Conservation (phyloP, 2,797 vertebrate genomes). For the Oreochromis grahami region DNA sequence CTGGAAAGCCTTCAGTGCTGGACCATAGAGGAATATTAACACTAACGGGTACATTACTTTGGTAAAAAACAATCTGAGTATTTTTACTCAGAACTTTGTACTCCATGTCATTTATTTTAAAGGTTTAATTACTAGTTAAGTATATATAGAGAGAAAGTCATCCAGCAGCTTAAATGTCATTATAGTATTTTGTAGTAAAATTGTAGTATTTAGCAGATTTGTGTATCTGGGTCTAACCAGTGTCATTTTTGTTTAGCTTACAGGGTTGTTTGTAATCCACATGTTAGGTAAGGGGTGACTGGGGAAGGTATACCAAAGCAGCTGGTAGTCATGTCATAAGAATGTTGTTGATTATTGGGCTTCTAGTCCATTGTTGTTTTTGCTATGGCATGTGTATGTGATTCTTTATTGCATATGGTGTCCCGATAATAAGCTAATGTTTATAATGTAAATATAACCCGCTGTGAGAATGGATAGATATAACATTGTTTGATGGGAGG, state of each 20-base stretch:
- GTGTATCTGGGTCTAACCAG: neutral
- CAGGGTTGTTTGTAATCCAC: neutral
- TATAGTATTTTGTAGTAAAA: neutral
- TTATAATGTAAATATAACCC: neutral
- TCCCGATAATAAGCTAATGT: neutral
- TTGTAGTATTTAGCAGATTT: neutral
- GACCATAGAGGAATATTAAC: neutral
- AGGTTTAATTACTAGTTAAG: neutral
- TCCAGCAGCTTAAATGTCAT: neutral
- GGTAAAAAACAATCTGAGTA: rapidly evolving
- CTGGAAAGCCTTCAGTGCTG: neutral
- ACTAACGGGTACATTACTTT: neutral
- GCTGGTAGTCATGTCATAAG: neutral
- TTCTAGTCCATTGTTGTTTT: neutral
- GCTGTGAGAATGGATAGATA: neutral
- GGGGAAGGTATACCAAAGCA: neutral
- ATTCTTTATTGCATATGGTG: neutral
- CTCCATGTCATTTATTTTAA: neutral
- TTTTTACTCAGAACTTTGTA: neutral
- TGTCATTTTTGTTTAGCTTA: rapidly evolving
- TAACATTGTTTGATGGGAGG: neutral
- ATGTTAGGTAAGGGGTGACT: rapidly evolving
- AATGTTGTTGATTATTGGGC: neutral
- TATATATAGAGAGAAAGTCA: neutral
- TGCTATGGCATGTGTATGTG: neutral